Evolutionary conservation across 2,113 vertebrate genomes (phyloP).

Genomic region (Synodontis membranacea): DNA sequence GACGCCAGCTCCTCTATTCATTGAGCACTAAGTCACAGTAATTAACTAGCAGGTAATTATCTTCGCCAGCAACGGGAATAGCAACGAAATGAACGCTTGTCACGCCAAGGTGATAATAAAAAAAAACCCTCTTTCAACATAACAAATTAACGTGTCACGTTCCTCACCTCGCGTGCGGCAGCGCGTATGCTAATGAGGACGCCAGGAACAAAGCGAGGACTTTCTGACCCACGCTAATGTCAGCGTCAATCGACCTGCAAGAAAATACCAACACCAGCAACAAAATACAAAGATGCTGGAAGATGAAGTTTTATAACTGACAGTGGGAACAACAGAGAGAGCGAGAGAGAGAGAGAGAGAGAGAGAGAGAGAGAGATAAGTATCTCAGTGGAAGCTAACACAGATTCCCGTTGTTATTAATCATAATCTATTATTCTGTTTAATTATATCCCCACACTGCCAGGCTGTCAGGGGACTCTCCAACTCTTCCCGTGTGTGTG

Average conservation of each 20-base stretch:
- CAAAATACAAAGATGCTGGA: not conserved
- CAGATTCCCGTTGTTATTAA: constrained; percentile 48
- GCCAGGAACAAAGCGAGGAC: not conserved
- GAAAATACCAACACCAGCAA: not conserved
- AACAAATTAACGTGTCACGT: constrained; percentile 59
- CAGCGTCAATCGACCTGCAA: not conserved
- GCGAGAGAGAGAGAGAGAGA: not conserved
- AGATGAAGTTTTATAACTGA: constrained; percentile 1
- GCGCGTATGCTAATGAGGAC: constrained; percentile 38
- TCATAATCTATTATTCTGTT: constrained; percentile 54
- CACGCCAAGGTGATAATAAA: constrained; percentile 60
- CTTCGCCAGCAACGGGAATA: constrained; percentile 53
- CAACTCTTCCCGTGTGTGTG: not conserved
- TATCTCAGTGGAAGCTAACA: not conserved
- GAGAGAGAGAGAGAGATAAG: not conserved
- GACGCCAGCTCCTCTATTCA: constrained; percentile 56
- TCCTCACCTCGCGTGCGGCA: constrained; percentile 15
- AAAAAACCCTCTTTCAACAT: constrained; percentile 55
- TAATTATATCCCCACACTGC: constrained; percentile 56
- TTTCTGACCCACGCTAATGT: constrained; percentile 16
- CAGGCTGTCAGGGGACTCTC: constrained; percentile 25
- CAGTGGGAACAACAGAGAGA: not conserved
- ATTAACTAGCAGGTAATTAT: constrained; percentile 62
- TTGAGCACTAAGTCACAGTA: constrained; percentile 55
- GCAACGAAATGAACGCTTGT: constrained; percentile 58